phyloP scores from a whole-genome alignment of 2,888 invertebrate species.

The Scaptomyza caliginosa region DNA sequence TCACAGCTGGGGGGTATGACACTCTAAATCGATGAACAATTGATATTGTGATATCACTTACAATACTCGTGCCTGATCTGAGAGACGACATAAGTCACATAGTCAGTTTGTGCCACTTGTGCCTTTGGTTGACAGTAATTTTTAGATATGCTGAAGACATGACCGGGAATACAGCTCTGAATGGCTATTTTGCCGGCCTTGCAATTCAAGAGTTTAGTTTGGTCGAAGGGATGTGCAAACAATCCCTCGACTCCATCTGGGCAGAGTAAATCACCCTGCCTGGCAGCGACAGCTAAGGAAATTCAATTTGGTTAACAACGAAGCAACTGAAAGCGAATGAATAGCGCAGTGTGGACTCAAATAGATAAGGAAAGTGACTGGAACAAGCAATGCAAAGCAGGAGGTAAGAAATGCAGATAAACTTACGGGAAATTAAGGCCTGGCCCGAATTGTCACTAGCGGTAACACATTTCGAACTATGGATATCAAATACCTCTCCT shows the following conservation, averaged over 20 bases:
- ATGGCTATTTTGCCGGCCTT: constrained; percentile 87
- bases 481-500: constrained; percentile 87
- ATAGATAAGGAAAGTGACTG: constrained; percentile 56
- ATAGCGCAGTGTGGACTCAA: constrained; percentile 23
- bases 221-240: constrained; percentile 87
- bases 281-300: constrained; percentile 35
- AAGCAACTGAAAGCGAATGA: constrained; percentile 34
- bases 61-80: constrained; percentile 71
- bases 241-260: constrained; percentile 85
- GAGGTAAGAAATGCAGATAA: not conserved
- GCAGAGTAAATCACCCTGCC: constrained; percentile 78
- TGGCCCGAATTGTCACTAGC: constrained; percentile 40
- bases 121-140: constrained; percentile 86
- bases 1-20: constrained; percentile 49
- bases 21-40: not conserved
- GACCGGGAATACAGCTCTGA: constrained; percentile 87
- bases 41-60: constrained; percentile 53
- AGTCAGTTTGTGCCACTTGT: constrained; percentile 83
- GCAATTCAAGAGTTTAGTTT: constrained; percentile 88
- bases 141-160: constrained; percentile 86
- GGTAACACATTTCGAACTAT: constrained; percentile 85
- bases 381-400: constrained; percentile 13
- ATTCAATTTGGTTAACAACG: constrained; percentile 21
- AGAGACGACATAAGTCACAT: constrained; percentile 70
- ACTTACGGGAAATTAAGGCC: constrained; percentile 56